Base-by-base conservation (phyloP, 2,113 vertebrate species). In the Buteo buteo region DNA sequence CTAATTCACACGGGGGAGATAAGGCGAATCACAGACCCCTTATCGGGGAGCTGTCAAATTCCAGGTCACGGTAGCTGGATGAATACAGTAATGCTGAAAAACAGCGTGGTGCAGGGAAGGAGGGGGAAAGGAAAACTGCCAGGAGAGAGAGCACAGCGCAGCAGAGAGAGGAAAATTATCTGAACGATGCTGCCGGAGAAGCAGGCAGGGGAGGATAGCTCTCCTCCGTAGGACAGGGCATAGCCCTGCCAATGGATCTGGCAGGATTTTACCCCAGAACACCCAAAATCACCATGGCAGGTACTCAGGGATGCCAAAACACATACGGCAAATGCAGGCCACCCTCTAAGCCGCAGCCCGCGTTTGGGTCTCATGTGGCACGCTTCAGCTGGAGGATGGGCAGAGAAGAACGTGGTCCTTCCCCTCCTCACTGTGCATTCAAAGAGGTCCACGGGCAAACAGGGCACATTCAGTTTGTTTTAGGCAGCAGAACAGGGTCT, bases 1-100 rank as follows among this genome's bases (percentile, higher is more conserved):
- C 83, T 98, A 97, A 98, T 98, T 98, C 97, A 71, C 91, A 17
- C 6, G 10, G n/a, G 86, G 96, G 94, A 97, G 98, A 98, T 98
- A 98, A 98, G 96, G 96, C 64, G 79, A 97, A 96, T 96, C 97
- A 76, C 96, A 96, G 97, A 86, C 82, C 95, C 97, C 97, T 98
- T 98, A 98, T 98, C 97, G 70, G 96, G 96, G 85, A 97, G 92
- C 97, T 98, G 97, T 98, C 96, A 77, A 92, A 97, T 97, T 96
- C 95, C 93, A 66, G 97, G 97, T 97, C 97, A 88, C 11, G 13
- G 82, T 88, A 38, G 65, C 93, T 88, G 97, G 93, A 95, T 96
- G 97, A 98, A 96, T 84, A 79, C 94, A 73, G 94, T 70, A 66
- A 97, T 83, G 58, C 92, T 92, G 95, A 73, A 96, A 97, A 95